These are phyloP conservation scores for Mongoloraphidia duomilia DNA, from an alignment of 2,888 invertebrate genomes.

Conservation along the genomic window DNA sequence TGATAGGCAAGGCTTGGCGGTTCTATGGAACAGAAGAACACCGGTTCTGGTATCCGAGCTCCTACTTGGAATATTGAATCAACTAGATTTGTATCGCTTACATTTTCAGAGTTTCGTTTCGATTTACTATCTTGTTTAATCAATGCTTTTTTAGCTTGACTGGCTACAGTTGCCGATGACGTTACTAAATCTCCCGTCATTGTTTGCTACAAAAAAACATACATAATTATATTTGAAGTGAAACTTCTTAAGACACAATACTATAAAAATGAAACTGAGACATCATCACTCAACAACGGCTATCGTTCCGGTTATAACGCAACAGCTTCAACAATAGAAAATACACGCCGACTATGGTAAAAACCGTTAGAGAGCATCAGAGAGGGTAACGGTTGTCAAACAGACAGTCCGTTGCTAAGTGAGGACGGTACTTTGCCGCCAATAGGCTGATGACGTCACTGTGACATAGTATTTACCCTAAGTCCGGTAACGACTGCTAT, in stretches of 20 bases:
- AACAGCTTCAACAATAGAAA: no score
- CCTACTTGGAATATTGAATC: constrained; percentile 32
- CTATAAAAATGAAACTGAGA: no score
- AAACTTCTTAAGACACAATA: not conserved
- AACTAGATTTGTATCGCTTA: constrained; percentile 17
- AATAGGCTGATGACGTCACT: no score
- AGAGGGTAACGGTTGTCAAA: no score
- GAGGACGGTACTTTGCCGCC: no score
- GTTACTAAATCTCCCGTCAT: constrained; percentile 65
- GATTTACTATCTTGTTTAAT: not conserved
- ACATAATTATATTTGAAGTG: constrained; percentile 1
- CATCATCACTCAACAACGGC: no score
- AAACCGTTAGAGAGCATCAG: no score
- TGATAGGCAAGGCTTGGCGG: constrained; percentile 69
- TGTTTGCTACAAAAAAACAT: constrained; percentile 33
- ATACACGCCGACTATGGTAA: no score
- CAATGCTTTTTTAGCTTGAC: constrained; percentile 39
- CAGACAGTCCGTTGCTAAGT: no score
- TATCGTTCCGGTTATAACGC: no score
- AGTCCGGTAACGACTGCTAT: constrained; percentile 82
- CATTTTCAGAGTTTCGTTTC: constrained; percentile 11
- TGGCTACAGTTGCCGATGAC: constrained; percentile 37
- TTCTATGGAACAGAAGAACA: constrained; percentile 93
- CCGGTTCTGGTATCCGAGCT: constrained; percentile 76
- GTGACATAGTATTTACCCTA: constrained; percentile 39